Conservation (phyloP, 2,888 invertebrate species). For the Watsonalla binaria region DNA sequence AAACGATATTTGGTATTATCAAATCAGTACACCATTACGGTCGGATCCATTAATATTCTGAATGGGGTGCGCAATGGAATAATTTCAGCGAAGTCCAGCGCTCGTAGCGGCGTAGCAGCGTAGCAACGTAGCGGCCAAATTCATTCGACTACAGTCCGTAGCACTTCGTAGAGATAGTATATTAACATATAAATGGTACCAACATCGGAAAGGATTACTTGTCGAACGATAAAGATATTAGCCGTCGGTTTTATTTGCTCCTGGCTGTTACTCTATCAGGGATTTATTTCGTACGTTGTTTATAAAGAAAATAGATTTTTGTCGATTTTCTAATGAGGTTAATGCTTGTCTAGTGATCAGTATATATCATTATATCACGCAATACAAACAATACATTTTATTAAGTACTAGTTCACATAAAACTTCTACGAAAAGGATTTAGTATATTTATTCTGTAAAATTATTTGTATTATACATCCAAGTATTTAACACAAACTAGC, state of each 20-base stretch:
- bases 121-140: constrained; percentile 4
- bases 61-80: constrained; percentile 40
- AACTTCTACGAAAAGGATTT: no score
- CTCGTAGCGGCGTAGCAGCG: constrained; percentile 4
- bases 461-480: no score
- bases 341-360: no score
- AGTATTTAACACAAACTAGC: no score
- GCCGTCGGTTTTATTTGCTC: constrained; percentile 2
- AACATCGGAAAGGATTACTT: constrained; percentile 13
- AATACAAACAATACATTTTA: no score
- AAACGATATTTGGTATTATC: constrained; percentile 38
- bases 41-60: constrained; percentile 47
- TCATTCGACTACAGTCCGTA: constrained; percentile 18
- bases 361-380: no score
- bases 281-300: no score
- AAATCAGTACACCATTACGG: constrained; percentile 42
- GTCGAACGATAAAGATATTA: constrained; percentile 6
- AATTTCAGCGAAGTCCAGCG: constrained; percentile 44
- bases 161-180: constrained; percentile 21
- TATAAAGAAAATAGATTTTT: no score
- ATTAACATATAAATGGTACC: constrained; percentile 45
- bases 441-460: no score
- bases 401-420: no score
- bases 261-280: no score
- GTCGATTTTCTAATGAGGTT: no score